These are phyloP conservation scores for Halocynthia roretzi DNA, from an alignment of 23 tunicate genomes.

Conservation along the genomic window DNA sequence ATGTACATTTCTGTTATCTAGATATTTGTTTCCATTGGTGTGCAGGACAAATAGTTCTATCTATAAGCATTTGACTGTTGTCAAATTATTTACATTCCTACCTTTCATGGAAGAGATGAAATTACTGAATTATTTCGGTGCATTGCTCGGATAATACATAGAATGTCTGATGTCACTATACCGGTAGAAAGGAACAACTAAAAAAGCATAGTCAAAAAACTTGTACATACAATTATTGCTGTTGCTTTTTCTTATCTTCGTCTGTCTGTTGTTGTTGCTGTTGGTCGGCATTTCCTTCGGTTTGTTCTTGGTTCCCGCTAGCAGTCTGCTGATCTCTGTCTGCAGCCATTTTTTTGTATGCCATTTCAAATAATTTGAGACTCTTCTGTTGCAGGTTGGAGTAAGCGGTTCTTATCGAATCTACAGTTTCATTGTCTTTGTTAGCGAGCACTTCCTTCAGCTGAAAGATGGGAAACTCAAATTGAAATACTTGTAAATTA, in stretches of 20 bases:
- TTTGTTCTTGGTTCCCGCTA: background rate
- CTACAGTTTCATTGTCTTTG: slow-evolving; percentile 75
- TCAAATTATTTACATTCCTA: too few relatives aligned
- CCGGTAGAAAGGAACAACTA: too few relatives aligned
- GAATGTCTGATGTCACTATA: too few relatives aligned
- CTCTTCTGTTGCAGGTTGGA: slow-evolving; percentile 74
- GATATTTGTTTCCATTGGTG: too few relatives aligned
- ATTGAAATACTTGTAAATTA: background rate
- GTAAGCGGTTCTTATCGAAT: slow-evolving; percentile 69
- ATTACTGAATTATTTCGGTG: too few relatives aligned
- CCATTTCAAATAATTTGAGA: slow-evolving; percentile 91
- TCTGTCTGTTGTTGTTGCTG: background rate
- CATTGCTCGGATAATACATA: too few relatives aligned
- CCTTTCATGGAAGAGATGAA: too few relatives aligned
- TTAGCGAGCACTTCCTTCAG: slow-evolving; percentile 58
- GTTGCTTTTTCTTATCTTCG: slow-evolving; percentile 28
- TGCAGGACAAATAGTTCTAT: too few relatives aligned
- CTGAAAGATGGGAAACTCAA: background rate
- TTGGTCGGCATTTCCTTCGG: background rate
- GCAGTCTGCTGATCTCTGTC: slow-evolving; percentile 44
- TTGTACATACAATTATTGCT: slow-evolving; percentile 11
- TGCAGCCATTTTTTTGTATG: slow-evolving; percentile 97
- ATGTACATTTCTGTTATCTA: too few relatives aligned
- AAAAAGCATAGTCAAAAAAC: background rate
- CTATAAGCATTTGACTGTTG: too few relatives aligned